Percentiles rank a stretch among this genome's conserved stretches.
These are phyloP conservation scores for Gephyroberyx darwinii DNA, from an alignment of 2,797 vertebrate species.

Conservation along the genomic window DNA sequence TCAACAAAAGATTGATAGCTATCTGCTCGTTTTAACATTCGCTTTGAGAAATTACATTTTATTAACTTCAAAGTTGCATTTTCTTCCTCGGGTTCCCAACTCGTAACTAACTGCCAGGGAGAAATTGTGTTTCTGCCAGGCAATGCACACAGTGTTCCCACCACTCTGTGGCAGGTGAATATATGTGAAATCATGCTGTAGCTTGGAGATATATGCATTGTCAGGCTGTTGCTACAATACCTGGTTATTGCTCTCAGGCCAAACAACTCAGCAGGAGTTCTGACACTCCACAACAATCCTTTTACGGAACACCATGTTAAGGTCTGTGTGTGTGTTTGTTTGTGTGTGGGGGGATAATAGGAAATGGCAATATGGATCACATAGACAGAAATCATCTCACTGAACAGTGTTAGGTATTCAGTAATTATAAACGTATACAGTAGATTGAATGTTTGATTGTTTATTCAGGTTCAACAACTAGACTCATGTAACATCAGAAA, in stretches of 20 bases:
- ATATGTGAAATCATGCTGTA: background rate
- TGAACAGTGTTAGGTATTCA: too few relatives aligned
- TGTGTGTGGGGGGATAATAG: background rate
- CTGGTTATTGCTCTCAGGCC: conserved; percentile 13
- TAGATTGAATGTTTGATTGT: too few relatives aligned
- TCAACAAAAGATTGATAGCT: background rate
- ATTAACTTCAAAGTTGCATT: background rate
- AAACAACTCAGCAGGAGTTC: conserved; percentile 13
- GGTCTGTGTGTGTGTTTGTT: background rate
- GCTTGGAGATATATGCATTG: conserved; percentile 16
- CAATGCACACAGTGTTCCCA: background rate
- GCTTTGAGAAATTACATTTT: background rate
- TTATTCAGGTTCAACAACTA: too few relatives aligned
- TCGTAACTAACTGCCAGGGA: background rate
- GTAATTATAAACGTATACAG: too few relatives aligned
- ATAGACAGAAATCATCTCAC: too few relatives aligned
- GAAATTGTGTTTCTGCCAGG: background rate
- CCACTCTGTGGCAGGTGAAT: background rate
- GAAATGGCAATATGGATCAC: background rate
- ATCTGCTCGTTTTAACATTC: too few relatives aligned
- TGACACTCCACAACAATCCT: conserved; percentile 14
- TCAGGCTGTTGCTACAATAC: background rate
- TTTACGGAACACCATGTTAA: background rate
- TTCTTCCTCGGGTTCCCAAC: background rate
- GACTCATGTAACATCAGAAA: too few relatives aligned